phyloP scores from a whole-genome alignment of 2,888 invertebrate species.

The Pyrocoelia pectoralis region DNA sequence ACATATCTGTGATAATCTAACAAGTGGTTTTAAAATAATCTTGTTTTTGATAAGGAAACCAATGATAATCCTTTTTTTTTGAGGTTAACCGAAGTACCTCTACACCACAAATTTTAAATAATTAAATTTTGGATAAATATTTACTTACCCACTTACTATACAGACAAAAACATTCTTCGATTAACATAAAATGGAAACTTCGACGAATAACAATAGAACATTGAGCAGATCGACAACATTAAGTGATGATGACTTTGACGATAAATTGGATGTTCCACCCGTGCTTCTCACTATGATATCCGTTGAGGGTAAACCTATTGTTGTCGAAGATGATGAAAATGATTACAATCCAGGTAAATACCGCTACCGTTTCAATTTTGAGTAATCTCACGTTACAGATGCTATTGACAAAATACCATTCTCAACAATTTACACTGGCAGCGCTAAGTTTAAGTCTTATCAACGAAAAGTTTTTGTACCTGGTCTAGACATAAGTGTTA shows the following conservation, averaged over 20 bases:
- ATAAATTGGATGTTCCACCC: conserved; percentile 79
- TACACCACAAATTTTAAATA: too few species aligned
- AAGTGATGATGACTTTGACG: conserved; percentile 81
- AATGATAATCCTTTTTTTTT: too few species aligned
- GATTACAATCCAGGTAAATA: conserved; percentile 18
- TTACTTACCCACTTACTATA: too few species aligned
- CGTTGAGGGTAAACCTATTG: conserved; percentile 62
- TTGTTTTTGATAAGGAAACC: too few species aligned
- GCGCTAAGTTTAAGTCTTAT: conserved; percentile 77
- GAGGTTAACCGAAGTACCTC: too few species aligned
- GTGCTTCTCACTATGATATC: conserved; percentile 72
- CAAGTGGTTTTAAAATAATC: too few species aligned
- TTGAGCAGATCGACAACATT: conserved; percentile 13
- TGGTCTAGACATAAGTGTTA: conserved; percentile 76
- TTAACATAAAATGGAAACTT: background rate
- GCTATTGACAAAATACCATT: conserved; percentile 65
- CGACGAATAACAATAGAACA: background rate
- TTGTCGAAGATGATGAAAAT: conserved; percentile 58
- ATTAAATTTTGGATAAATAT: too few species aligned
- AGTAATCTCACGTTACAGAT: conserved; percentile 30
- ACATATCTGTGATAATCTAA: too few species aligned
- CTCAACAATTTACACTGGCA: conserved; percentile 70
- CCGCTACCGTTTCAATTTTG: background rate
- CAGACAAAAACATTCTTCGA: too few species aligned
- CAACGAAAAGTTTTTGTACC: conserved; percentile 84